A percentile compares a stretch with the other conserved stretches of the same genome.
Evolutionary conservation across 2,113 vertebrate genomes (phyloP).

Genomic region (Boulengeromyrus knoepffleri): DNA sequence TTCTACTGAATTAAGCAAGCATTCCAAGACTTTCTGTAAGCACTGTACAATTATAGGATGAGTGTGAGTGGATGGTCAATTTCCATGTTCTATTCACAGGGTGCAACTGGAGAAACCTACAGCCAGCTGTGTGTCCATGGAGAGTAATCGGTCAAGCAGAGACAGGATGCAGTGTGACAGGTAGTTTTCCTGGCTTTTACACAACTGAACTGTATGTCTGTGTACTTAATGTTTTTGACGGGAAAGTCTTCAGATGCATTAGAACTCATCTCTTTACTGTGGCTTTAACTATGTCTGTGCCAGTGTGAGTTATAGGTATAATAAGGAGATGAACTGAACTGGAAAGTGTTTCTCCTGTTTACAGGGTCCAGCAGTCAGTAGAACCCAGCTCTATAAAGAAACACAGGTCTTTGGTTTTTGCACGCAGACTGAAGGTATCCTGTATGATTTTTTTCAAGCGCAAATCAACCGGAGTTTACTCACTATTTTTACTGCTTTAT

Average conservation of each 20-base stretch:
- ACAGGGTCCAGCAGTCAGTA: neutral
- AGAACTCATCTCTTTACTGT: neutral
- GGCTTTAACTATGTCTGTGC: neutral
- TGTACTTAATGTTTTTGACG: neutral
- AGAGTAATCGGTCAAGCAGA: constrained; percentile 7
- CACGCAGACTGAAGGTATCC: neutral
- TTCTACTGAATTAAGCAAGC: too few species aligned
- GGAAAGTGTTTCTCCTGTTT: neutral
- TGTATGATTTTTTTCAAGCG: too few species aligned
- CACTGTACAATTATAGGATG: neutral
- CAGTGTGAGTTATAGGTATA: neutral
- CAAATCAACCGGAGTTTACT: too few species aligned
- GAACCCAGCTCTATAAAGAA: neutral
- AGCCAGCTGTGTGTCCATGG: constrained; percentile 12
- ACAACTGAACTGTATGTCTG: neutral
- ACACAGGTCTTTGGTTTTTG: neutral
- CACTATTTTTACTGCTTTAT: too few species aligned
- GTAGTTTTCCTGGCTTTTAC: neutral
- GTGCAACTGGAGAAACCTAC: neutral
- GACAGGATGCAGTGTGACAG: neutral
- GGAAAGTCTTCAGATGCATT: neutral
- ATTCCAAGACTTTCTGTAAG: too few species aligned
- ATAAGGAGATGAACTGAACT: neutral
- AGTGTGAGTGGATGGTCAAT: neutral
- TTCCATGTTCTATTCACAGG: neutral